Conservation (phyloP, 2,113 vertebrate genomes). For the Corvus hawaiiensis region DNA sequence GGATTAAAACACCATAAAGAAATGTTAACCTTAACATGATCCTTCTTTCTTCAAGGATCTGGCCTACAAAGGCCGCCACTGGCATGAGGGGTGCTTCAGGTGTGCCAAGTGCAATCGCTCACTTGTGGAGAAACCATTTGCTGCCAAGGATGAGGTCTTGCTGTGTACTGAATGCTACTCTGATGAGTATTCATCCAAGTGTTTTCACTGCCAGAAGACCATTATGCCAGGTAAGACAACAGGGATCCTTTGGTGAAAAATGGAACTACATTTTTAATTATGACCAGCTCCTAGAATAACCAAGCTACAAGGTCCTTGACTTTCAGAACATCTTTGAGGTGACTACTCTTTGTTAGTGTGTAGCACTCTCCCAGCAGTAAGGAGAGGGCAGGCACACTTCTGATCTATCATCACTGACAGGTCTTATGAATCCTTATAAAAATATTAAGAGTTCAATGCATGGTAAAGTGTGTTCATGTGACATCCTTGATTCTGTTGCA, state of each 20-base stretch:
- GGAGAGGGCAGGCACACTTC: neutral
- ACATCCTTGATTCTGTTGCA: neutral
- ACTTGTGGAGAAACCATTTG: slow-evolving; percentile 79
- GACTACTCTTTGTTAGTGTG: neutral
- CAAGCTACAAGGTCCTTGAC: neutral
- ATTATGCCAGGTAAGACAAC: slow-evolving; percentile 80
- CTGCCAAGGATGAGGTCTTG: slow-evolving; percentile 75
- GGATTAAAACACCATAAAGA: neutral
- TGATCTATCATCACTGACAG: neutral
- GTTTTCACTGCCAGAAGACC: slow-evolving; percentile 77
- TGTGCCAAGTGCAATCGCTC: slow-evolving; percentile 74
- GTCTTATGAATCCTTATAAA: neutral
- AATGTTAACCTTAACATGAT: slow-evolving; percentile 13
- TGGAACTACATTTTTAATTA: neutral
- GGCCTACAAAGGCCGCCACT: slow-evolving; percentile 77
- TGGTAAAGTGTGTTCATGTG: neutral
- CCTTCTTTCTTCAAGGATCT: slow-evolving; percentile 71
- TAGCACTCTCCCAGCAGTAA: neutral
- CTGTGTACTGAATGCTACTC: slow-evolving; percentile 80
- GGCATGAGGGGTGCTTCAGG: slow-evolving; percentile 78
- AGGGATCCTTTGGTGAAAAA: neutral
- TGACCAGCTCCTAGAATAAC: neutral
- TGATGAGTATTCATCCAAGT: slow-evolving; percentile 76
- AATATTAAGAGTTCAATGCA: neutral
- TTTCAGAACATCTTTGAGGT: neutral